Evolutionary conservation across 1,140 invertebrate genomes (phyloP), one percentile per base, ranked within the genome.

Genomic region (Pseudomyrmex dendroicus): DNA sequence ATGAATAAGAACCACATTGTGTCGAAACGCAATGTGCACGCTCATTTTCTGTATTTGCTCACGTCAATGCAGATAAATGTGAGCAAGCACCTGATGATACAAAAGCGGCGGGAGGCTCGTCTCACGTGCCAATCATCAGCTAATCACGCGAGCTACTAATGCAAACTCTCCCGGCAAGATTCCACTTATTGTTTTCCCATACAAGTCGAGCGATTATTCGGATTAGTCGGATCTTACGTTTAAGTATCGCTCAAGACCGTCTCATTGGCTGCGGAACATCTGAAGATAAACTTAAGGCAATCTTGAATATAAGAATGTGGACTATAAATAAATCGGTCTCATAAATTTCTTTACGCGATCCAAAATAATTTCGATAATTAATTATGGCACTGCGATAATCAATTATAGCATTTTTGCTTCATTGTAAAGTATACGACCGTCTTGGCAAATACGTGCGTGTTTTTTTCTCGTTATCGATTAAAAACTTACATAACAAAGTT

Each of bases 121-220:
- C 88, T 84, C 90, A 91, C 89, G 89, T 89, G 85, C 63, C 84
- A 59, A 89, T 90, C 90, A 91, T 68, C 63, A 74, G 13, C 62
- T 78, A 82, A 85, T 89, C 90, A 91, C 89, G 90, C 84, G 78
- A 89, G 50, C 13, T 13, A 13, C 13, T 52, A 52, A 52, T 52
- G 13, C 13, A 52, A 52, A 52, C 50, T 12, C 12, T 12, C 50
- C 10, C 7, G 25, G 13, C 63, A 84, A 84, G 48, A 52, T 12
- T 63, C 22, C 17, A 59, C 17, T 10, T 2, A 17, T 20, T 17
- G 4, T 15, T n/a, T 56, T 59, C 15, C 17, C 57, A 64, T 67
- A 8, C 13, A 46, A 15, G 35, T 68, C 10, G 25, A 70, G 44
- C 44, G 44, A 52, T 52, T 35, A 35, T 7, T 35, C 5, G 35